Conservation (phyloP, 2,888 invertebrate species). For the Cosmia pyralina region DNA sequence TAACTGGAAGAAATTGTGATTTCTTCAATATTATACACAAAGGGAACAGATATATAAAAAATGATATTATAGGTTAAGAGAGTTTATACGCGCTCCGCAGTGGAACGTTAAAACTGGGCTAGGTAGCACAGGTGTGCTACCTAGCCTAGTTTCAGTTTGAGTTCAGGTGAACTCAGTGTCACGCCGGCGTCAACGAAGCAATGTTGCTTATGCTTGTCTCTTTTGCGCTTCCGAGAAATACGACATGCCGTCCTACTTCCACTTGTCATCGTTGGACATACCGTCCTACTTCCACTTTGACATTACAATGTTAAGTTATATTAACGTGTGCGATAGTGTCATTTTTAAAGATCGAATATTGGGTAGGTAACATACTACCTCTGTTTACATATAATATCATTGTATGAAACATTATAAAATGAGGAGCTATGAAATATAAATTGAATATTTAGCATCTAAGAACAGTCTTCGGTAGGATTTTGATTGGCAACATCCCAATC, state of each 20-base stretch:
- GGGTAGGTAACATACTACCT: no score
- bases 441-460: constrained; percentile 67
- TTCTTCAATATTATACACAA: constrained; percentile 62
- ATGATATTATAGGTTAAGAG: background rate
- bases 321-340: background rate
- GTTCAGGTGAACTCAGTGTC: background rate
- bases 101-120: background rate
- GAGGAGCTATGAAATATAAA: constrained; percentile 47
- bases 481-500: constrained; percentile 56
- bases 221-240: background rate
- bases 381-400: background rate
- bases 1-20: constrained; percentile 53
- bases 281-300: background rate
- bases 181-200: background rate
- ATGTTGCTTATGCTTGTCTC: background rate
- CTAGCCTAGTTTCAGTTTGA: no score
- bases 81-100: background rate
- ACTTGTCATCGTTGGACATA: background rate
- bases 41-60: constrained; percentile 24
- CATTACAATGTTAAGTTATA: background rate
- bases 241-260: background rate
- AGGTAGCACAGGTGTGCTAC: background rate
- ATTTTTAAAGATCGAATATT: background rate
- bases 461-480: constrained; percentile 72
- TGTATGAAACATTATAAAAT: constrained; percentile 40